Evolutionary conservation across 2,888 invertebrate species (phyloP).

Genomic region (Sicus ferrugineus): DNA sequence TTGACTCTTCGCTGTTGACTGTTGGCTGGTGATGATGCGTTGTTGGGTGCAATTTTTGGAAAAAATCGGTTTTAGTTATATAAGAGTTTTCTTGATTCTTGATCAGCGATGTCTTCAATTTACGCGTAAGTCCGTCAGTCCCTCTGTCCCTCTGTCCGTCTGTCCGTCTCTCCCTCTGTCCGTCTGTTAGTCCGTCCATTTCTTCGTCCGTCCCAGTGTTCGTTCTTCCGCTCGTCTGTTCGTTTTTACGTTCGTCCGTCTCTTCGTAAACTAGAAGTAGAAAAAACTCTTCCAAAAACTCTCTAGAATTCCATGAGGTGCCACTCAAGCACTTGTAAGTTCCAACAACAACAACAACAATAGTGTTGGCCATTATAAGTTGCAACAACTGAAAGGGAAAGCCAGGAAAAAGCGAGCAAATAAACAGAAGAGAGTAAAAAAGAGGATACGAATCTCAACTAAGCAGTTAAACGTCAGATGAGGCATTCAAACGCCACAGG

Average conservation of each 20-base stretch:
- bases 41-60: too few relatives aligned
- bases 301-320: not conserved
- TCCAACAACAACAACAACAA: not conserved
- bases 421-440: not conserved
- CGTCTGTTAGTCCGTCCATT: too few relatives aligned
- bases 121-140: not conserved
- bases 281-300: not conserved
- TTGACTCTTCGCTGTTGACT: too few relatives aligned
- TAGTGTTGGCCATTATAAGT: not conserved
- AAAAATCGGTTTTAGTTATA: too few relatives aligned
- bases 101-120: too few relatives aligned
- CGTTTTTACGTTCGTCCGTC: not conserved
- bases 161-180: too few relatives aligned
- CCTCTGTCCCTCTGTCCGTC: not conserved
- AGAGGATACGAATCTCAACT: not conserved
- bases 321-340: not conserved
- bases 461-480: not conserved
- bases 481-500: conserved; percentile 16
- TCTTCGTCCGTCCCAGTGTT: not conserved
- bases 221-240: too few relatives aligned
- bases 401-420: not conserved
- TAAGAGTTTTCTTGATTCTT: too few relatives aligned
- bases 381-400: not conserved
- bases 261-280: not conserved
- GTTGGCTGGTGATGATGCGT: too few relatives aligned